Conservation (phyloP, 2,888 invertebrate species). For the Coecobrya sp. region DNA sequence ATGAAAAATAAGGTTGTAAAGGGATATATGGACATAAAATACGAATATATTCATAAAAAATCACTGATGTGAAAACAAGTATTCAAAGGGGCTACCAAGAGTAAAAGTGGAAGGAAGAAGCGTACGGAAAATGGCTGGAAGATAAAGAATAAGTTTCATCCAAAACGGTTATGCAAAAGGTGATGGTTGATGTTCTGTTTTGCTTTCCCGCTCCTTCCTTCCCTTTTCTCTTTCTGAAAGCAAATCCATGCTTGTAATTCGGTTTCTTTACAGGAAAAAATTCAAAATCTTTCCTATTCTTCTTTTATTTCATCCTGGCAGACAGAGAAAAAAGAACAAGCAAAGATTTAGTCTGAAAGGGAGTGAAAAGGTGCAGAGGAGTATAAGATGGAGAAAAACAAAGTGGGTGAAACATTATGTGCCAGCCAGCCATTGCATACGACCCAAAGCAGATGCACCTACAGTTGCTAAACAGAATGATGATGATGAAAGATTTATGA, state of each 20-base stretch:
- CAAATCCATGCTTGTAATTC: conserved; percentile 61
- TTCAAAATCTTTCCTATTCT: conserved; percentile 41
- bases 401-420: no score
- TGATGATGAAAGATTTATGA: conserved; percentile 78
- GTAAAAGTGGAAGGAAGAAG: neutral
- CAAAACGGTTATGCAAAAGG: neutral
- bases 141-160: conserved; percentile 19
- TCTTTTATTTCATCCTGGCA: neutral
- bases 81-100: neutral
- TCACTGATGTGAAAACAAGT: conserved; percentile 35
- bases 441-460: neutral
- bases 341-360: neutral
- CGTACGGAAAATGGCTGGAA: conserved; percentile 2
- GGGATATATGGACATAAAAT: no score
- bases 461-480: neutral
- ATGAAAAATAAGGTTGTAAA: conserved; percentile 45
- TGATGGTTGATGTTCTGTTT: neutral
- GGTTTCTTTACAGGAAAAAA: conserved; percentile 39
- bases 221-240: conserved; percentile 50
- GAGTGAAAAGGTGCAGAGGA: neutral
- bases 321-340: neutral
- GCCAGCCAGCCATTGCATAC: neutral
- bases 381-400: neutral
- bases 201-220: neutral
- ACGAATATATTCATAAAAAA: conserved; percentile 51